phyloP scores from a whole-genome alignment of 2,113 vertebrate genomes.

The Periophthalmodon schlosseri region DNA sequence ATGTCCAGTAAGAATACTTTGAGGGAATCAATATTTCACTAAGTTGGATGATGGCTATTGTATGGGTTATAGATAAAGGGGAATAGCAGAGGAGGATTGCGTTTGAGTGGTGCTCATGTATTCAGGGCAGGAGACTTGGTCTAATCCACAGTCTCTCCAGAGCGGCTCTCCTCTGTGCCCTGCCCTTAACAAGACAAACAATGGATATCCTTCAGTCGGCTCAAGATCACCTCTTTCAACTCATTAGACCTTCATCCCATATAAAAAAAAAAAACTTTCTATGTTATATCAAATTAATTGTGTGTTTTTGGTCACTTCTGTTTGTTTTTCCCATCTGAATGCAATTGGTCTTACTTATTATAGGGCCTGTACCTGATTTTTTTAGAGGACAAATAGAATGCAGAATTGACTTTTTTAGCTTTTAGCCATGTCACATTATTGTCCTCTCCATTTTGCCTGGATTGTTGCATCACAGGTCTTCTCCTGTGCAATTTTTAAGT shows the following conservation, averaged over 20 bases:
- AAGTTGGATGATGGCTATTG: constrained; percentile 15
- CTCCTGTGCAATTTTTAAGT: too few species aligned
- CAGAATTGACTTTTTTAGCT: too few species aligned
- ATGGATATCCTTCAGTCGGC: constrained; percentile 77
- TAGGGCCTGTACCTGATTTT: neutral
- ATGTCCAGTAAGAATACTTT: constrained; percentile 39
- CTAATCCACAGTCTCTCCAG: constrained; percentile 78
- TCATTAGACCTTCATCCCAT: constrained; percentile 68
- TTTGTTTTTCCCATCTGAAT: neutral
- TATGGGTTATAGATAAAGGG: constrained; percentile 5
- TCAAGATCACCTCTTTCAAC: constrained; percentile 74
- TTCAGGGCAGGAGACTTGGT: constrained; percentile 64
- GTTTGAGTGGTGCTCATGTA: constrained; percentile 62
- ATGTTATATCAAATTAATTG: neutral
- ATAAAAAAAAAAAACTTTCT: constrained; percentile 12
- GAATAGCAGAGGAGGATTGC: neutral
- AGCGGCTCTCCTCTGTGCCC: constrained; percentile 72
- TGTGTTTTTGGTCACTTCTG: neutral
- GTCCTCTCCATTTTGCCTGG: too few species aligned
- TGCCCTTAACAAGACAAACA: constrained; percentile 81
- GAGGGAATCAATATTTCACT: constrained; percentile 50
- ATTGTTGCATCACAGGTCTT: too few species aligned
- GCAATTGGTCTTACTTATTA: too few species aligned
- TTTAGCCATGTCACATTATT: too few species aligned
- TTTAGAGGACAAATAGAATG: constrained; percentile 14